Conservation (phyloP, 2,113 vertebrate species). For the Xiphophorus couchianus region DNA sequence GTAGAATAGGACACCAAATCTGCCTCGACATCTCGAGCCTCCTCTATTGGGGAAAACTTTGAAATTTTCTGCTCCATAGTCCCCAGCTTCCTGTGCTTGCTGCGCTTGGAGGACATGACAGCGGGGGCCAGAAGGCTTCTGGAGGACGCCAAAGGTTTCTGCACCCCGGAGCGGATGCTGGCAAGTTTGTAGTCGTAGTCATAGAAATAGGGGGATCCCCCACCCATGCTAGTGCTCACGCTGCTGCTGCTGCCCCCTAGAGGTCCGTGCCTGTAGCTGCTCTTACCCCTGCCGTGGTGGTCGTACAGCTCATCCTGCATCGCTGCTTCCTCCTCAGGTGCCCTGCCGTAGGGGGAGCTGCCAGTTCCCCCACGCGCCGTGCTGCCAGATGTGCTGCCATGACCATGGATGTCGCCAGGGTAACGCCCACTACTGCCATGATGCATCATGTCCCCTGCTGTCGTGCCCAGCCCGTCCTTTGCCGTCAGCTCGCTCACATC, state of each 20-base stretch:
- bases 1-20: constrained; percentile 90
- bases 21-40: constrained; percentile 95
- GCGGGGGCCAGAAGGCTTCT: constrained; percentile 90
- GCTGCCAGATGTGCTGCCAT: constrained; percentile 68
- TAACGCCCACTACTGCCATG: constrained; percentile 80
- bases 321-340: constrained; percentile 87
- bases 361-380: constrained; percentile 75
- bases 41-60: constrained; percentile 98
- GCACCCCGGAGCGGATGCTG: constrained; percentile 78
- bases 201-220: constrained; percentile 89
- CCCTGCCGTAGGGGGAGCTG: constrained; percentile 89
- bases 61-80: constrained; percentile 97
- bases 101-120: constrained; percentile 92
- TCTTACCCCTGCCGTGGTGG: constrained; percentile 91
- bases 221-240: constrained; percentile 80
- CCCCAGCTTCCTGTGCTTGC: constrained; percentile 95
- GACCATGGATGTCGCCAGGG: constrained; percentile 69
- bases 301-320: constrained; percentile 96
- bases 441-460: constrained; percentile 85
- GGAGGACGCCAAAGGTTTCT: constrained; percentile 84
- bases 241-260: constrained; percentile 82
- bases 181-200: constrained; percentile 84
- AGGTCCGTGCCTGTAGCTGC: constrained; percentile 83
- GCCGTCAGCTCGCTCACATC: constrained; percentile 95
- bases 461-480: constrained; percentile 88